These are phyloP conservation scores for Spinus olivaceus DNA, from an alignment of 2,797 vertebrate species.

Conservation along the genomic window DNA sequence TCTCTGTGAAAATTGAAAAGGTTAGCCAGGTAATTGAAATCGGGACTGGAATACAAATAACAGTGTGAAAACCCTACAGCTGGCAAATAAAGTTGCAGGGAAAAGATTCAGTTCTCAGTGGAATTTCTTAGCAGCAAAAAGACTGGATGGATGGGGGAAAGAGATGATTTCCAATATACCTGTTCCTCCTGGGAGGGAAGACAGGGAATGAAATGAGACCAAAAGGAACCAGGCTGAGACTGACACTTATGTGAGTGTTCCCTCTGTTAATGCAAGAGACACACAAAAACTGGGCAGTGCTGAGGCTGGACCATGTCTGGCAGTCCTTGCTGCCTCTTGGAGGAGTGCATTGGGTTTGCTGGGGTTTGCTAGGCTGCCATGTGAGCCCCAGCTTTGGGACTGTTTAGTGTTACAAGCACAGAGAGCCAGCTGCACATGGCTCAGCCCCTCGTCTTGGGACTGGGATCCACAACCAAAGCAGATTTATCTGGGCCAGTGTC, in stretches of 20 bases:
- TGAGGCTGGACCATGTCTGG: neutral
- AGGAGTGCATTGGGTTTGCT: neutral
- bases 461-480: neutral
- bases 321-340: neutral
- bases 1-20: constrained; percentile 67
- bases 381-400: neutral
- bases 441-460: neutral
- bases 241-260: neutral
- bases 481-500: neutral
- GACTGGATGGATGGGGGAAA: neutral
- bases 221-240: neutral
- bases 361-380: neutral
- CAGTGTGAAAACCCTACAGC: neutral
- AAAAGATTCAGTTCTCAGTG: neutral
- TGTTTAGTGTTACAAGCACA: neutral
- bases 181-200: neutral
- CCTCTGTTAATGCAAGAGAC: neutral
- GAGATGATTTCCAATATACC: neutral
- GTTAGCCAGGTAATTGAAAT: constrained; percentile 69
- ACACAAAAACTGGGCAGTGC: neutral
- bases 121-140: neutral
- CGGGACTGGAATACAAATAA: constrained; percentile 64
- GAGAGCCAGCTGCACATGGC: neutral
- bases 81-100: constrained; percentile 32
- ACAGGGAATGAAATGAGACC: neutral